Evolutionary conservation across 2,113 vertebrate genomes (phyloP).

Genomic region (Sinocyclocheilus maitianheensis): DNA sequence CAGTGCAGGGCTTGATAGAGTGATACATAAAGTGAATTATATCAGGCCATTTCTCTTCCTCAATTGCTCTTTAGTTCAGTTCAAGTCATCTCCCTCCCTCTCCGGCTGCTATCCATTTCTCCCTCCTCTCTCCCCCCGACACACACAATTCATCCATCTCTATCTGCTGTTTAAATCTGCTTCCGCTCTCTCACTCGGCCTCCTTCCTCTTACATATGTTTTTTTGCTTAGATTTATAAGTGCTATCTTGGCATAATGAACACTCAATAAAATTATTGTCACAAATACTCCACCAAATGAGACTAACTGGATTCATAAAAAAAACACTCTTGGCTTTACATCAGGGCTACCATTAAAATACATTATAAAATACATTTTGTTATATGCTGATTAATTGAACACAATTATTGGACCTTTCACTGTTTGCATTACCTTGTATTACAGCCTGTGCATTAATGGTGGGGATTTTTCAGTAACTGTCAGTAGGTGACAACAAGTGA

Average conservation of each 20-base stretch:
- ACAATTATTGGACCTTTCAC: background rate
- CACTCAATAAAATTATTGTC: slow-evolving; percentile 60
- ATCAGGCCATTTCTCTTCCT: slow-evolving; percentile 50
- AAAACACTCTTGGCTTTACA: background rate
- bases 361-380: background rate
- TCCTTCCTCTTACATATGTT: slow-evolving; percentile 34
- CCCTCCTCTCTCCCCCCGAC: background rate
- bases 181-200: background rate
- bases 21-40: slow-evolving; percentile 50
- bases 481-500: background rate
- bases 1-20: slow-evolving; percentile 28
- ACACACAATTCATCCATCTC: slow-evolving; percentile 30
- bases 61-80: slow-evolving; percentile 38
- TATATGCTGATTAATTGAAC: background rate
- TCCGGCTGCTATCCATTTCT: slow-evolving; percentile 12
- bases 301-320: background rate
- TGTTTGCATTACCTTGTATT: background rate
- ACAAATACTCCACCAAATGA: background rate
- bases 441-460: background rate
- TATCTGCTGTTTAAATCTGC: slow-evolving; percentile 42
- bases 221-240: slow-evolving; percentile 57
- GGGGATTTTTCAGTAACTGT: background rate
- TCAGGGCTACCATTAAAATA: background rate
- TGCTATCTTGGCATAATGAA: slow-evolving; percentile 67
- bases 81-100: slow-evolving; percentile 31